Conservation (phyloP, 2,113 vertebrate genomes). For the Noctilio leporinus region DNA sequence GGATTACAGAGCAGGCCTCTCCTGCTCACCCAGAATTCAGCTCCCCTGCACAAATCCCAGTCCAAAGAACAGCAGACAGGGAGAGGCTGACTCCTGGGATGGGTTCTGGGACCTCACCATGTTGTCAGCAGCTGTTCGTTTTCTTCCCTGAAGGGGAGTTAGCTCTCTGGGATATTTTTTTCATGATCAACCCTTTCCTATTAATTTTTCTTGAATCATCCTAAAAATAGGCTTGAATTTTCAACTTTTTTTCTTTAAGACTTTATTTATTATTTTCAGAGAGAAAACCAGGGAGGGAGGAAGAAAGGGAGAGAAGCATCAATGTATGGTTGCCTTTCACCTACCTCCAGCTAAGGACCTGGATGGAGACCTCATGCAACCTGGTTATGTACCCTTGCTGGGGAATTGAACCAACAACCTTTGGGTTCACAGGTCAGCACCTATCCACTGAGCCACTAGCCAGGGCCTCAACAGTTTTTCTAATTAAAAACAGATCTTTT, state of each 20-base stretch:
- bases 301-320: too few relatives aligned
- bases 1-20: neutral
- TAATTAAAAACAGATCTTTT: neutral
- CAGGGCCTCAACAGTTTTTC: too few relatives aligned
- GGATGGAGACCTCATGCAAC: too few relatives aligned
- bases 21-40: neutral
- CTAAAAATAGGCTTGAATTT: neutral
- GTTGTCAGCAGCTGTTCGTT: neutral
- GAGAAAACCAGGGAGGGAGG: too few relatives aligned
- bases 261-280: too few relatives aligned
- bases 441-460: too few relatives aligned
- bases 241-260: too few relatives aligned
- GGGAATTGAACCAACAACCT: too few relatives aligned
- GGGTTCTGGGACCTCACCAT: rapidly evolving
- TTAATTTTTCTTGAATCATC: neutral
- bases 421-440: too few relatives aligned
- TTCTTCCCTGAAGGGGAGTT: neutral
- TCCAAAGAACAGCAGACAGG: neutral
- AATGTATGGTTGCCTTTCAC: too few relatives aligned
- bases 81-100: neutral
- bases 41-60: neutral
- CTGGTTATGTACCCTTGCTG: too few relatives aligned
- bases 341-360: too few relatives aligned
- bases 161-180: neutral
- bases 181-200: neutral